These are phyloP conservation scores for Xanthorhoe designata DNA, from an alignment of 2,888 invertebrate genomes.

Conservation along the genomic window DNA sequence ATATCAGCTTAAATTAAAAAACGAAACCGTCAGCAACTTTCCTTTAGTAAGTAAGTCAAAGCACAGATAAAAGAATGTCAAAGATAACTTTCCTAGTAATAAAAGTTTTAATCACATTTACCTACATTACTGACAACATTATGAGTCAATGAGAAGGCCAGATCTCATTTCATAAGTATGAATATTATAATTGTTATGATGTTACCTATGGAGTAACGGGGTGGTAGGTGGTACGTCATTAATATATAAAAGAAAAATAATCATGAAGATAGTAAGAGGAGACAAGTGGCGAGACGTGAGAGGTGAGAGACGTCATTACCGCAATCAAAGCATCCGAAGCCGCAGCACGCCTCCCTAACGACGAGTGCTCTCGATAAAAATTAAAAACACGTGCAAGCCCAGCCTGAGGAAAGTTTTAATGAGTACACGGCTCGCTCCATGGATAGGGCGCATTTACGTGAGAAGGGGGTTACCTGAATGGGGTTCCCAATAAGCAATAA, in stretches of 20 bases:
- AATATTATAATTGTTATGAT: no score
- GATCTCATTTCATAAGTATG: no score
- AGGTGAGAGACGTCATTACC: conserved; percentile 83
- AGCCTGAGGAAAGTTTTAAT: conserved; percentile 85
- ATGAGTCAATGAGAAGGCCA: no score
- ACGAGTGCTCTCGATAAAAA: conserved; percentile 85
- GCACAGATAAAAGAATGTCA: no score
- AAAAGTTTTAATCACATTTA: no score
- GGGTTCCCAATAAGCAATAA: background rate
- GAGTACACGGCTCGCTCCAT: conserved; percentile 75
- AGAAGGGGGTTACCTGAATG: conserved; percentile 18
- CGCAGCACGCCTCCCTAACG: conserved; percentile 72
- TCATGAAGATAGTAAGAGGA: conserved; percentile 76
- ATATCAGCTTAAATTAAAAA: no score
- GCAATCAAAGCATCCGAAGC: conserved; percentile 82
- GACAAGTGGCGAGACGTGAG: conserved; percentile 68
- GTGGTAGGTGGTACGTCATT: conserved; percentile 63
- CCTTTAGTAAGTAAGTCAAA: no score
- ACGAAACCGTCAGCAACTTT: no score
- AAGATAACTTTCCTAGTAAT: no score
- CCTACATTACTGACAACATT: no score
- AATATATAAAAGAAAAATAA: conserved; percentile 73
- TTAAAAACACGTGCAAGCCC: conserved; percentile 85
- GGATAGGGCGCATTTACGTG: conserved; percentile 43
- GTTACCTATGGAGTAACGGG: conserved; percentile 51